Evolutionary conservation across 2,797 vertebrate species (phyloP), one percentile per base, ranked within the genome.

Genomic region (Enteromius trimaculatus): DNA sequence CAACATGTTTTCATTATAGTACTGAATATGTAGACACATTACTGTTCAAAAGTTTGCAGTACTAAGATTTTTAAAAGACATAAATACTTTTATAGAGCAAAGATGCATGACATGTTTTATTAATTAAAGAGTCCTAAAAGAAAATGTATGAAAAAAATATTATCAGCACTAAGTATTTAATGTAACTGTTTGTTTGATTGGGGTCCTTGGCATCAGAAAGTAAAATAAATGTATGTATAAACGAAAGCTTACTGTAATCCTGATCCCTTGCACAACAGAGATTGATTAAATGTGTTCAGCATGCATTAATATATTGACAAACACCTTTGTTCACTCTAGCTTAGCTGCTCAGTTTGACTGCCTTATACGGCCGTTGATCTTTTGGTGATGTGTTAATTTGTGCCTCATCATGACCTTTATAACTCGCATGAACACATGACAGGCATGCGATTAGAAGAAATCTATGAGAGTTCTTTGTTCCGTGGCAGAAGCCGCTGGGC

Each of bases 401-500:
- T 14, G 21, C n/a, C 51, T 76, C 39, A 49, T 75, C n/a, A 37
- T 47, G 37, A 76, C 47, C 39, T 68, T 77, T 65, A 39, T 39
- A 79, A 68, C 39, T 64, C 17, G n/a, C 53, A 60, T 60, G 53
- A 66, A 70, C 21, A 17, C 16, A 70, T 66, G 47, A 76, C 70
- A 55, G 77, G 49, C 19, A 68, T 78, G 42, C 8, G n/a, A 64
- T 34, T 58, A 42, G 31, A 86, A 77, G 34, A 80, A 77, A 80
- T 60, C 74, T 60, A 55, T 47, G 16, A 71, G 65, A 65, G 37
- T 19, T 82, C 34, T 34, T 58, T 69, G 23, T 65, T 74, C 31
- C 69, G 5, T 83, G 69, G 34, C 53, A 44, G 66, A 62, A 62
- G 70, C 39, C 77, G 72, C 23, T 58, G 71, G 42, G 29, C 76